Percentiles rank a stretch among this genome's conserved stretches.
Conservation (phyloP, 2,888 invertebrate species). For the Sussaba pulchella region DNA sequence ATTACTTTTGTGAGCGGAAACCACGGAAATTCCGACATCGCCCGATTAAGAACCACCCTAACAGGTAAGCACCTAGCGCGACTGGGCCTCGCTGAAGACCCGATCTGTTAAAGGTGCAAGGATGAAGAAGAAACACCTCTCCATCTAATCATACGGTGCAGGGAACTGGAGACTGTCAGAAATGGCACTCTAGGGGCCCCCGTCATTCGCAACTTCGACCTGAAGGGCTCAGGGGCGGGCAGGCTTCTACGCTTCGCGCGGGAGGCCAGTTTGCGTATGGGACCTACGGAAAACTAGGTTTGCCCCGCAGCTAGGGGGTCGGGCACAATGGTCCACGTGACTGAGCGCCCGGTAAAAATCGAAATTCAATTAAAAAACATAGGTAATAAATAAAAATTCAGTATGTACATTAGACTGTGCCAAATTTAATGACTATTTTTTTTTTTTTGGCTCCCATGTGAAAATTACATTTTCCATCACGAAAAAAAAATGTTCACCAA, state of each 20-base stretch:
- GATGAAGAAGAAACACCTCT: slow-evolving; percentile 9
- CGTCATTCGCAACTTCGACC: not conserved
- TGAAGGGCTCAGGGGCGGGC: not conserved
- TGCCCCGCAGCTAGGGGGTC: not conserved
- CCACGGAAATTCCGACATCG: too few relatives aligned
- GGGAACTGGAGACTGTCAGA: not conserved
- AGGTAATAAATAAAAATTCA: too few relatives aligned
- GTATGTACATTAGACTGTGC: too few relatives aligned
- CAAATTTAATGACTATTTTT: too few relatives aligned
- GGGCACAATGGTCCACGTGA: slow-evolving; percentile 19
- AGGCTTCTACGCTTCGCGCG: slow-evolving; percentile 22
- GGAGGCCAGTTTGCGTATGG: slow-evolving; percentile 8
- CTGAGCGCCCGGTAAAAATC: not conserved
- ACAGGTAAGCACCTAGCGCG: slow-evolving; percentile 4
- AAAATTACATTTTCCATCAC: too few relatives aligned
- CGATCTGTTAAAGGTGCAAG: slow-evolving; percentile 25
- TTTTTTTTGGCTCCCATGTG: too few relatives aligned
- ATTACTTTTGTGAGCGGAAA: too few relatives aligned
- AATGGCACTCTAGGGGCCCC: not conserved
- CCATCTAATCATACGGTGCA: slow-evolving; percentile 14
- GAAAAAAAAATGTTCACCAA: too few relatives aligned
- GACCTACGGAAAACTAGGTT: not conserved
- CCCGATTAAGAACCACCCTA: too few relatives aligned
- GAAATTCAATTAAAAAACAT: not conserved
- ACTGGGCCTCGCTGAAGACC: slow-evolving; percentile 1